Evolutionary conservation across 2,113 vertebrate genomes (phyloP).

Genomic region (Hassar affinis): DNA sequence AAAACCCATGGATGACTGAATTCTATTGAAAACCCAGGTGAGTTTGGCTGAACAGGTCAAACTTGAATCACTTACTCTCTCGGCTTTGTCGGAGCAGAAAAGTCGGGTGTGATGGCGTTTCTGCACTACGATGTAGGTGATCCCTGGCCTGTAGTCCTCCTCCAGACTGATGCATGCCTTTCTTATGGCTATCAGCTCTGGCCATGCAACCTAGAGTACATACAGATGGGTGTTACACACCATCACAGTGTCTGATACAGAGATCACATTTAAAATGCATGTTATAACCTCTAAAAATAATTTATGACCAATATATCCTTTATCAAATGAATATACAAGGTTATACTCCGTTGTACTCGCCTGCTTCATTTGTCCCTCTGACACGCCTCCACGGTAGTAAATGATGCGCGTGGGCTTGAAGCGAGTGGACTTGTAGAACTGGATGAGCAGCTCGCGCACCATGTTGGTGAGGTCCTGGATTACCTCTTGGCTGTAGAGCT

Average conservation of each 20-base stretch:
- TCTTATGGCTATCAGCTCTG: constrained; percentile 95
- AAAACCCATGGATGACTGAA: background rate
- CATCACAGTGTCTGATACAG: background rate
- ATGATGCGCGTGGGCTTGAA: constrained; percentile 99
- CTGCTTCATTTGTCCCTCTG: constrained; percentile 99
- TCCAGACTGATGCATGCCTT: constrained; percentile 98
- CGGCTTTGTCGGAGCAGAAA: constrained; percentile 97
- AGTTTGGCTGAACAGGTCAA: background rate
- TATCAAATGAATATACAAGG: background rate
- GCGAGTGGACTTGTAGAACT: constrained; percentile 98
- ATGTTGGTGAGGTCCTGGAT: constrained; percentile 97
- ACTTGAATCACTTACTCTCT: constrained; percentile 79
- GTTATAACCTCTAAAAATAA: background rate
- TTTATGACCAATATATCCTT: background rate
- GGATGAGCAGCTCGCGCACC: constrained; percentile 94
- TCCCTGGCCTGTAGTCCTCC: constrained; percentile 96
- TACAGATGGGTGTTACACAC: background rate
- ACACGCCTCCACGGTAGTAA: constrained; percentile 96
- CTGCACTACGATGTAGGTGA: constrained; percentile 99
- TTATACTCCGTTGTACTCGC: constrained; percentile 59
- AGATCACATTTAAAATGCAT: background rate
- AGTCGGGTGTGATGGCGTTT: constrained; percentile 97
- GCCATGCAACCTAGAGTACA: constrained; percentile 88
- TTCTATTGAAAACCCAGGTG: background rate
- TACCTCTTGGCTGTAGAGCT: constrained; percentile 95